Percentiles rank a stretch among this genome's conserved stretches.
Conservation (phyloP, 2,888 invertebrate species). For the Epinotia demarniana region DNA sequence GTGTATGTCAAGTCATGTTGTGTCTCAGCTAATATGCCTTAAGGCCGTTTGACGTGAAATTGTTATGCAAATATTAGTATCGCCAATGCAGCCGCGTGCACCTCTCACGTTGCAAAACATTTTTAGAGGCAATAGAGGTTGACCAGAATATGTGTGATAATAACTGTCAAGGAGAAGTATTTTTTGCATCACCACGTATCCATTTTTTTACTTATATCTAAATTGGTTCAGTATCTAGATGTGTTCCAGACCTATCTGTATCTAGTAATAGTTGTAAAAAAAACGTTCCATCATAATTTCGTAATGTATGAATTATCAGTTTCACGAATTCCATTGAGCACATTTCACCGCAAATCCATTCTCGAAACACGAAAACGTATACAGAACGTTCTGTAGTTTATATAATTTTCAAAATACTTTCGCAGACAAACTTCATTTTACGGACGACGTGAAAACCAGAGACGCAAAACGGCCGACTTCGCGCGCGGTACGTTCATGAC, state of each 20-base stretch:
- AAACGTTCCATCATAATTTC: not conserved
- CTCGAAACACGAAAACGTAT: not conserved
- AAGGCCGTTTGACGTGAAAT: slow-evolving; percentile 68
- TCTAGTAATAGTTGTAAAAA: not conserved
- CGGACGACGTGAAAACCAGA: slow-evolving; percentile 3
- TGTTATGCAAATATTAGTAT: slow-evolving; percentile 70
- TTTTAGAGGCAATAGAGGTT: slow-evolving; percentile 46
- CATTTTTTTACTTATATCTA: not conserved
- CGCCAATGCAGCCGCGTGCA: slow-evolving; percentile 49
- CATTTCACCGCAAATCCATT: slow-evolving; percentile 16
- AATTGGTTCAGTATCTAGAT: not conserved
- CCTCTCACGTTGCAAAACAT: slow-evolving; percentile 56
- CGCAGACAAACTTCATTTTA: slow-evolving; percentile 25
- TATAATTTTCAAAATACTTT: not conserved
- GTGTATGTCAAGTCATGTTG: slow-evolving; percentile 49
- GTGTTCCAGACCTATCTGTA: not conserved
- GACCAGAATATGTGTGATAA: slow-evolving; percentile 38
- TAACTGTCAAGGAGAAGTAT: slow-evolving; percentile 36
- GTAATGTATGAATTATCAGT: not conserved
- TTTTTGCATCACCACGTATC: not conserved
- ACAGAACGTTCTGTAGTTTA: not conserved
- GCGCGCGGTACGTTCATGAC: slow-evolving; percentile 63
- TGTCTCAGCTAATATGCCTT: slow-evolving; percentile 55
- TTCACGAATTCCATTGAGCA: not conserved
- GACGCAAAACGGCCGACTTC: slow-evolving; percentile 59